Percentiles rank a stretch among this genome's conserved stretches.
These are phyloP conservation scores for Dromas ardeola DNA, from an alignment of 2,113 vertebrate genomes.

Conservation along the genomic window DNA sequence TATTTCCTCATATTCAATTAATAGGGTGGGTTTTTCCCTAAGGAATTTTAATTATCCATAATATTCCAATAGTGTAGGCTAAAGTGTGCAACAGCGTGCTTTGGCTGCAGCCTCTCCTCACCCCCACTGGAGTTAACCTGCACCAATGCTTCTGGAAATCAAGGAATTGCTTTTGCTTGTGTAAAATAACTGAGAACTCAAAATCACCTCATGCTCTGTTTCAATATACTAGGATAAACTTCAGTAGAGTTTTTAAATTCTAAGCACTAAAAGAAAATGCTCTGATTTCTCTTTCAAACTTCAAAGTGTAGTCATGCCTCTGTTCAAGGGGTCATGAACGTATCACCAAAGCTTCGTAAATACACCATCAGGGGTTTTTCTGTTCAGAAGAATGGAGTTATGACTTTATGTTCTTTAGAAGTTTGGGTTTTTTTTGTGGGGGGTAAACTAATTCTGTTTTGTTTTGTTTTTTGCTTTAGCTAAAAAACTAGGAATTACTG, in stretches of 20 bases:
- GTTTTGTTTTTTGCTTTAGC: slow-evolving; percentile 64
- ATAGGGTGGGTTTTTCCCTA: not conserved
- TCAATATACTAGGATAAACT: not conserved
- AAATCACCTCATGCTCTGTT: not conserved
- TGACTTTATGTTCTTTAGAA: not conserved
- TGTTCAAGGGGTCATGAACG: not conserved
- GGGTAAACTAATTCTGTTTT: slow-evolving; percentile 12
- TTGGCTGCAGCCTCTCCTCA: not conserved
- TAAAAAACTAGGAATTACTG: slow-evolving; percentile 85
- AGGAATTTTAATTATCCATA: not conserved
- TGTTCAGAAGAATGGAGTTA: not conserved
- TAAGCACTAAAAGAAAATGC: not conserved
- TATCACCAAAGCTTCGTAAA: not conserved
- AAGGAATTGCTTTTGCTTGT: not conserved
- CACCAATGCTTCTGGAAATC: not conserved
- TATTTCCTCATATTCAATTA: not conserved
- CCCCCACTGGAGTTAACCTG: not conserved
- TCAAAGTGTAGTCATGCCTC: not conserved
- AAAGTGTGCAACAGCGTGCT: not conserved
- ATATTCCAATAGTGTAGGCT: not conserved
- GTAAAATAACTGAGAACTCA: not conserved
- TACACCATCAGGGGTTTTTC: not conserved
- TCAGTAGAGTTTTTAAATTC: not conserved
- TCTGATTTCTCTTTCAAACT: not conserved
- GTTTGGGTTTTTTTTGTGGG: not conserved